phyloP scores from a whole-genome alignment of 2,888 invertebrate genomes.

The Pollenia griseotomentosa region DNA sequence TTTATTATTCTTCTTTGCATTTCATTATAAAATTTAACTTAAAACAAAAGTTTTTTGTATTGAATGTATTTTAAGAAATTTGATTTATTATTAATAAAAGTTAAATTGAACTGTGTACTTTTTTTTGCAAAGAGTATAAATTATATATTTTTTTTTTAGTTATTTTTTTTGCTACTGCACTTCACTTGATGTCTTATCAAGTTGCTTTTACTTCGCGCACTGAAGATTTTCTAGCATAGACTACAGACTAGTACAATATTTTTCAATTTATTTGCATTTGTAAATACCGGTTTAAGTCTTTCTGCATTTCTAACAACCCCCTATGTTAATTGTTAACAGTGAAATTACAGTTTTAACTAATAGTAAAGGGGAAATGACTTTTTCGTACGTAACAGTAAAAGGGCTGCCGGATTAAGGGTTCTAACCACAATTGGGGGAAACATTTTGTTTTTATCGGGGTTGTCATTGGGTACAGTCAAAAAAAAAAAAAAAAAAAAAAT shows the following conservation, averaged over 20 bases:
- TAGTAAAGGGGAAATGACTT: neutral
- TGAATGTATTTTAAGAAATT: neutral
- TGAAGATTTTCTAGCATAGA: slow-evolving; percentile 39
- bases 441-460: no score
- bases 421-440: no score
- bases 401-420: neutral
- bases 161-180: slow-evolving; percentile 31
- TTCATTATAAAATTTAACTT: neutral
- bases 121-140: neutral
- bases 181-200: slow-evolving; percentile 55
- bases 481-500: no score
- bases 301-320: slow-evolving; percentile 12
- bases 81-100: slow-evolving; percentile 16
- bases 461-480: no score
- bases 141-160: neutral
- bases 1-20: neutral
- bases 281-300: slow-evolving; percentile 5
- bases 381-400: neutral
- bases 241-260: slow-evolving; percentile 15
- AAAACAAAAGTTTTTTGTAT: neutral
- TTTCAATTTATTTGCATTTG: slow-evolving; percentile 17
- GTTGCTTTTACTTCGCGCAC: slow-evolving; percentile 39
- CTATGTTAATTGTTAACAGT: slow-evolving; percentile 6
- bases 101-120: slow-evolving; percentile 20
- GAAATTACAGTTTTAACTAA: neutral